Evolutionary conservation across 2,797 vertebrate species (phyloP), one percentile per base, ranked within the genome.

Genomic region (Tamandua tetradactyla): DNA sequence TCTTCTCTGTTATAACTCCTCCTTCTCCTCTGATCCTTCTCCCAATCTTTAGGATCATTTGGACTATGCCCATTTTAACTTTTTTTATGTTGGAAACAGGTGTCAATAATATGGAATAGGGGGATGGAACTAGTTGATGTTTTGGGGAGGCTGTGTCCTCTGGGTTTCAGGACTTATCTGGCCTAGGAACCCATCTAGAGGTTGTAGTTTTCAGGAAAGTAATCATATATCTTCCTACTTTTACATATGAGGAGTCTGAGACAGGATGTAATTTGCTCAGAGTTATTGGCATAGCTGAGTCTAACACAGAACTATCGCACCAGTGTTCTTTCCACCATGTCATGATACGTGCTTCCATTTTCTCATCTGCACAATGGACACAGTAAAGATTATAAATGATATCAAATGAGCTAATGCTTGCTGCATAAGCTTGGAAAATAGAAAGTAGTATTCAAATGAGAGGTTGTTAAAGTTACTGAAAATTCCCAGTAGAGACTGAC

Each of bases 381-480:
- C 44, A 55, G 22, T 20, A 6, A 93, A 57, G 7, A 40, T 90
- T 68, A 35, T 40, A 78, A 30, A 86, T 37, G 35, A 74, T 64
- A 40, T 69, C 32, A 76, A 71, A 44, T 78, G 40, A 87, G 42
- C 81, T 86, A 52, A 79, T 30, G 37, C 27, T n/a, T 57, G 35
- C 55, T 55, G 32, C 22, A 49, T 17, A 47, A 91, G 17, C 27
- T 64, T 44, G 37, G 12, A 74, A 95, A 89, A 88, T 3, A 93
- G 49, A 88, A 95, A 92, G 52, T 40, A 30, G 7, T 81, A 78
- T 87, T 87, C 75, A 91, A 87, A 92, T 74, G 79, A 92, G 75
- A 79, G 14, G 7, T 86, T 79, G 64, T 82, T 78, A 68, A 59
- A 47, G 17, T 88, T 25, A 32, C 44, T 57, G 74, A 49, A 82